Evolutionary conservation across 2,888 invertebrate genomes (phyloP).

Genomic region (Caenorhabditis becei): DNA sequence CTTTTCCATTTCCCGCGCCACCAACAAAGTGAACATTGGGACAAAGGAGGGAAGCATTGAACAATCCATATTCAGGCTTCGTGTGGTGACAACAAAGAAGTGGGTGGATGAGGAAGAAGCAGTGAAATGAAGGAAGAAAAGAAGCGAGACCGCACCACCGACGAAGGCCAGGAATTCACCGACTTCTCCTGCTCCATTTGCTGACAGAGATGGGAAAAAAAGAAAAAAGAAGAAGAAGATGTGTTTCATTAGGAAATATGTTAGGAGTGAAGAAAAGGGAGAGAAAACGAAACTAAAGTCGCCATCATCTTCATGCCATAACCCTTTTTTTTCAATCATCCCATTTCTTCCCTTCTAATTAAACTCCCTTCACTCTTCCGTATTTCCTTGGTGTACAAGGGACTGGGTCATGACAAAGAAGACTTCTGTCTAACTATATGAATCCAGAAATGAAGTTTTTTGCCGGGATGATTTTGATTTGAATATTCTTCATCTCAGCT

Average conservation of each 20-base stretch:
- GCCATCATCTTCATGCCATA: not conserved
- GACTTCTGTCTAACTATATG: no score
- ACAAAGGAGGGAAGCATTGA: constrained; percentile 18
- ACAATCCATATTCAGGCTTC: constrained; percentile 3
- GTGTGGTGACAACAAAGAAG: constrained; percentile 11
- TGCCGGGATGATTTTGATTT: no score
- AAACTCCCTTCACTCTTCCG: not conserved
- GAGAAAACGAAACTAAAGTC: not conserved
- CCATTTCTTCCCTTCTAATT: not conserved
- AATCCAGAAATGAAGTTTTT: no score
- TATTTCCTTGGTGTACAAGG: not conserved
- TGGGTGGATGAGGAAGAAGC: constrained; percentile 10
- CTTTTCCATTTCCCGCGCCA: constrained; percentile 10
- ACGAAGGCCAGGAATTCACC: not conserved
- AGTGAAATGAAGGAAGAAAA: not conserved
- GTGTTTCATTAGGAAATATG: not conserved
- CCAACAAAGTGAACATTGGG: constrained; percentile 24
- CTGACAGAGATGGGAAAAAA: not conserved
- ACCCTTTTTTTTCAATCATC: not conserved
- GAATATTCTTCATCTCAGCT: not conserved
- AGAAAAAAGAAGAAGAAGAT: not conserved
- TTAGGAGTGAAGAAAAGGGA: not conserved
- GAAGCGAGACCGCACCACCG: not conserved
- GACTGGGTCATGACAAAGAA: no score
- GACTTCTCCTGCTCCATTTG: constrained; percentile 1